phyloP scores from a whole-genome alignment of 2,797 vertebrate species.

The Aeoliscus strigatus region DNA sequence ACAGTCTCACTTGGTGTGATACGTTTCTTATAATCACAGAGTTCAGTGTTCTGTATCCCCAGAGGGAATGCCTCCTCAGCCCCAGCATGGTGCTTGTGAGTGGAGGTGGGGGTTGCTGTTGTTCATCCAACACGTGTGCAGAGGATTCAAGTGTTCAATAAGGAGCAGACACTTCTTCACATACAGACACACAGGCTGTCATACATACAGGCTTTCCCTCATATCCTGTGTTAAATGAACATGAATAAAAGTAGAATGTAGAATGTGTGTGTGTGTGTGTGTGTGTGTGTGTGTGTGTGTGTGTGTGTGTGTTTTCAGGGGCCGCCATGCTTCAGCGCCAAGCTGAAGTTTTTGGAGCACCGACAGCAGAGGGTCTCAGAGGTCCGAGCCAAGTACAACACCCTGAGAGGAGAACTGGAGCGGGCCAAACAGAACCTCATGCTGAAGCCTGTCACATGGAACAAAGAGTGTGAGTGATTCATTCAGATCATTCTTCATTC shows the following conservation, averaged over 20 bases:
- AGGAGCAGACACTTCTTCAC: background rate
- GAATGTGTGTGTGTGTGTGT: constrained; percentile 2
- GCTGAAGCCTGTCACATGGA: constrained; percentile 86
- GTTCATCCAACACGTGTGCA: background rate
- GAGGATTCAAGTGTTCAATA: background rate
- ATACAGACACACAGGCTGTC: too few species aligned
- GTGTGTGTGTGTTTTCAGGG: constrained; percentile 67
- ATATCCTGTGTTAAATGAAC: background rate
- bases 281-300: background rate
- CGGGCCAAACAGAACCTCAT: constrained; percentile 83
- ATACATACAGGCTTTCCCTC: too few species aligned
- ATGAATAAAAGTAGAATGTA: constrained; percentile 6
- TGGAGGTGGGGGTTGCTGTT: background rate
- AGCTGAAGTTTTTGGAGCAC: constrained; percentile 87
- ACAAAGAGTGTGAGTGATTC: constrained; percentile 83
- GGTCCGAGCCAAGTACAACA: constrained; percentile 82
- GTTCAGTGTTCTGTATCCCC: constrained; percentile 21
- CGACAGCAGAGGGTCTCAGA: constrained; percentile 86
- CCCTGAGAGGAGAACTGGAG: constrained; percentile 88
- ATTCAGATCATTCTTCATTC: too few species aligned
- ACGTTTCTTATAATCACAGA: constrained; percentile 11
- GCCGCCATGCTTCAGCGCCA: constrained; percentile 84
- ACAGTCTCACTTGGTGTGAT: background rate
- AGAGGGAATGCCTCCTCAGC: constrained; percentile 13
- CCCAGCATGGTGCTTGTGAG: background rate